Evolutionary conservation across 2,113 vertebrate genomes (phyloP).

Genomic region (Rhinolophus sinicus): DNA sequence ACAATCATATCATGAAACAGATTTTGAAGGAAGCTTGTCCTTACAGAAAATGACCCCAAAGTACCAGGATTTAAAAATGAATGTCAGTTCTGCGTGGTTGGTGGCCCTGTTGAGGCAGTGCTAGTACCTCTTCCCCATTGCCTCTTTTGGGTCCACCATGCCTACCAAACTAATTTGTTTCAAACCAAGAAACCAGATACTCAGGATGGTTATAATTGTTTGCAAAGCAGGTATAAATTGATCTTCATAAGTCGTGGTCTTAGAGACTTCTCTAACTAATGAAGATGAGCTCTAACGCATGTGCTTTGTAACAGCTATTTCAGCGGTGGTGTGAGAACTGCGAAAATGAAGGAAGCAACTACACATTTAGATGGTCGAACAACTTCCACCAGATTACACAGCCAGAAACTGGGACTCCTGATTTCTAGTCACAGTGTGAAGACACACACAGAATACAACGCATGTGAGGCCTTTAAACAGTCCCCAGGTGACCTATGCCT

Average conservation of each 20-base stretch:
- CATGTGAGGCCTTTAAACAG: not conserved
- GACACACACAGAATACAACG: not conserved
- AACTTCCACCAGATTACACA: not conserved
- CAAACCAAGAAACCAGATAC: slow-evolving; percentile 18
- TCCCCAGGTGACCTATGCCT: not conserved
- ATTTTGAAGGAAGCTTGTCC: not conserved
- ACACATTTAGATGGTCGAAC: not conserved
- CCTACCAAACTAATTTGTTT: slow-evolving; percentile 36
- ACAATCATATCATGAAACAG: not conserved
- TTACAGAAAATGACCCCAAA: not conserved
- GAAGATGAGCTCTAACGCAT: not conserved
- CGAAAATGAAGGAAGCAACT: not conserved
- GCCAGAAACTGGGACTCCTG: not conserved
- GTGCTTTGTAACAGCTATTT: not conserved
- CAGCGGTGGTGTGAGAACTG: not conserved
- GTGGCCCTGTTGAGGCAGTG: not conserved
- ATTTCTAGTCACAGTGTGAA: not conserved
- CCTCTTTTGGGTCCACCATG: not conserved
- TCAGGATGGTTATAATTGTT: not conserved
- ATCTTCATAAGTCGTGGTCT: not conserved
- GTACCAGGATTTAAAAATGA: not conserved
- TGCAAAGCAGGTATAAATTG: not conserved
- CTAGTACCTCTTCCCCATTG: not conserved
- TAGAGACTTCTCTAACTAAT: not conserved
- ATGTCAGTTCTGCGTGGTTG: not conserved